Percentiles rank a stretch among this genome's conserved stretches.
Evolutionary conservation across 2,797 vertebrate genomes (phyloP).

Genomic region (Thalassophryne amazonica): DNA sequence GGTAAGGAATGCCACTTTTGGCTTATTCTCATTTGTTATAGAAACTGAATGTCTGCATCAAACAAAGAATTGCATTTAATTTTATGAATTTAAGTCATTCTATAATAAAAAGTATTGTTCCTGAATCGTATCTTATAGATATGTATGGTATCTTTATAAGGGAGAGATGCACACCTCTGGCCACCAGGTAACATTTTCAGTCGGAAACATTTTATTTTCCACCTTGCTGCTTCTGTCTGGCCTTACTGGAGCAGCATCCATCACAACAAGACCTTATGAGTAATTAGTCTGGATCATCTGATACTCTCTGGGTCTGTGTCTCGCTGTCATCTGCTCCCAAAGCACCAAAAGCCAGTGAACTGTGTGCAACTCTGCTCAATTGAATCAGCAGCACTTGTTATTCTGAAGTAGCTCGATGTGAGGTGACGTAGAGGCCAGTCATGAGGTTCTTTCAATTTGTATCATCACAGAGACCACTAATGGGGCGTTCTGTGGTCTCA

Average conservation of each 20-base stretch:
- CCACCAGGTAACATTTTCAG: too few relatives aligned
- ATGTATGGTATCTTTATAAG: too few relatives aligned
- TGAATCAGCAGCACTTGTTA: constrained; percentile 57
- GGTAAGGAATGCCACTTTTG: too few relatives aligned
- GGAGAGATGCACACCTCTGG: too few relatives aligned
- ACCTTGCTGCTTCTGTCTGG: constrained; percentile 45
- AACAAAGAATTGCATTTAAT: too few relatives aligned
- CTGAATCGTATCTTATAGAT: too few relatives aligned
- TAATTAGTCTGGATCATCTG: constrained; percentile 71
- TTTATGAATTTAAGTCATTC: too few relatives aligned
- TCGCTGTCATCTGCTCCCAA: constrained; percentile 46
- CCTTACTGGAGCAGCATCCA: constrained; percentile 51
- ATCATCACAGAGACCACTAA: constrained; percentile 24
- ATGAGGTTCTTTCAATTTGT: constrained; percentile 49
- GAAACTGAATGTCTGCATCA: too few relatives aligned
- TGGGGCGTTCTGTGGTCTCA: constrained; percentile 55
- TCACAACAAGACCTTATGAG: constrained; percentile 71
- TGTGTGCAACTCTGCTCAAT: constrained; percentile 54
- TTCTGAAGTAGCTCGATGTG: constrained; percentile 56
- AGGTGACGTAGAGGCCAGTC: constrained; percentile 42
- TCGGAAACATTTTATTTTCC: constrained; percentile 51
- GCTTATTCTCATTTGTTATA: too few relatives aligned
- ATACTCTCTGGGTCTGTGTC: constrained; percentile 58
- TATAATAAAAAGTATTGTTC: too few relatives aligned
- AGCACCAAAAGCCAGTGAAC: constrained; percentile 59